These are phyloP conservation scores for Gymnocypris eckloni DNA, from an alignment of 2,797 vertebrate species.

Conservation along the genomic window DNA sequence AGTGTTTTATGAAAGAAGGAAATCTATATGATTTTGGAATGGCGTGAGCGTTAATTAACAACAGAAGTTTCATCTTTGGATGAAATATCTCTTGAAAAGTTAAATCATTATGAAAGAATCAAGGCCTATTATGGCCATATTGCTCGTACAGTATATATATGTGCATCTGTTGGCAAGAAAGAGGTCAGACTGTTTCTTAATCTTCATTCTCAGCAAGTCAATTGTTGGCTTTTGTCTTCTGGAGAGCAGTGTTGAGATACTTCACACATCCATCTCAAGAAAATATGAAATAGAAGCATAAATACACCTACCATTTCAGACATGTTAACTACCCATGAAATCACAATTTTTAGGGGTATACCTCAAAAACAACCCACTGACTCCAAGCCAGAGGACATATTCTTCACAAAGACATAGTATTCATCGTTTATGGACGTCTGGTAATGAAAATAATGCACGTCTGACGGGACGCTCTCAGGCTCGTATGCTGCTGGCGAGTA, in stretches of 20 bases:
- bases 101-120: not conserved
- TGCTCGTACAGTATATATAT: not conserved
- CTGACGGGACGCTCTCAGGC: constrained; percentile 24
- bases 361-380: constrained; percentile 8
- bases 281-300: constrained; percentile 1
- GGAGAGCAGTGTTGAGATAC: not conserved
- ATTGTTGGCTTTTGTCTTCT: not conserved
- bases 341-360: constrained; percentile 19
- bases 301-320: constrained; percentile 1
- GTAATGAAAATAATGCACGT: not conserved
- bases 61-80: not conserved
- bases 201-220: constrained; percentile 12
- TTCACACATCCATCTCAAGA: constrained; percentile 14
- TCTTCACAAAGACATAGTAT: not conserved
- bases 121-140: not conserved
- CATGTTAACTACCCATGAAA: not conserved
- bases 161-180: constrained; percentile 2
- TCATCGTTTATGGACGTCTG: not conserved
- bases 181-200: constrained; percentile 21
- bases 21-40: not conserved
- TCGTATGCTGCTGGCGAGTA: constrained; percentile 43
- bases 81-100: not conserved
- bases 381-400: not conserved
- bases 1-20: not conserved
- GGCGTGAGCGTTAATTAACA: not conserved